Base-by-base conservation (phyloP, 2,797 vertebrate species). In the Melanotaenia pygmaea region DNA sequence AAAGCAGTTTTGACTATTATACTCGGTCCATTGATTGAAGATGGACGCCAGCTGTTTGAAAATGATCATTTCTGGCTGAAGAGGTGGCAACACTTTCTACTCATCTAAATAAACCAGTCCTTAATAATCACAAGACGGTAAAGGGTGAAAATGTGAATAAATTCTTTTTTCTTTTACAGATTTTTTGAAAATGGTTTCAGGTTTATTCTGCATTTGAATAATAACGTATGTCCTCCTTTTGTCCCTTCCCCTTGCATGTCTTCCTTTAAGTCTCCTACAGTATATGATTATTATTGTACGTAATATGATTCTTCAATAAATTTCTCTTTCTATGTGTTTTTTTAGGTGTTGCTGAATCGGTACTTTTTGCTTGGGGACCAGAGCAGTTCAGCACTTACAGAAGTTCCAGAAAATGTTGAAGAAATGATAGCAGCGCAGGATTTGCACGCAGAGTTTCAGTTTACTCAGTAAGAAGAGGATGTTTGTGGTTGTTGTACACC, bases 361-460 rank as follows among this genome's bases (percentile, higher is more conserved):
- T 20, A 54, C 51, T 34, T 47, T 61, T 79, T 63, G 64, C 30
- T 72, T 66, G 56, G 47, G 68, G 67, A 72, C 77, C 76, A 63
- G 66, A 83, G 80, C 77, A 73, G 76, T 61, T 66, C 66, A 83
- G 86, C 72, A 76, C 69, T 58, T 67, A 62, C 74, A 75, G 78
- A 80, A 79, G 76, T 72, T 71, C 69, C 88, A 88, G 84, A 94
- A 93, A 90, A 94, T 93, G 93, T 90, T 91, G 84, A 85, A 94
- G 93, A 93, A 93, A 94, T 94, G 93, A 90, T 94, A 93, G 93
- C 92, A 88, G 91, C 91, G 84, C 90, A 93, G 86, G 93, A 94
- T 85, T 93, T 93, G 86, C 92, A 92, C 71, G 53, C 88, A 71
- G 93, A 94, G 77, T 91, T 89, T 91, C 93, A 92, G 76, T 92